Evolutionary conservation across 2,888 invertebrate species (phyloP), one percentile per base, ranked within the genome.

Genomic region (Raillietiella orientalis): DNA sequence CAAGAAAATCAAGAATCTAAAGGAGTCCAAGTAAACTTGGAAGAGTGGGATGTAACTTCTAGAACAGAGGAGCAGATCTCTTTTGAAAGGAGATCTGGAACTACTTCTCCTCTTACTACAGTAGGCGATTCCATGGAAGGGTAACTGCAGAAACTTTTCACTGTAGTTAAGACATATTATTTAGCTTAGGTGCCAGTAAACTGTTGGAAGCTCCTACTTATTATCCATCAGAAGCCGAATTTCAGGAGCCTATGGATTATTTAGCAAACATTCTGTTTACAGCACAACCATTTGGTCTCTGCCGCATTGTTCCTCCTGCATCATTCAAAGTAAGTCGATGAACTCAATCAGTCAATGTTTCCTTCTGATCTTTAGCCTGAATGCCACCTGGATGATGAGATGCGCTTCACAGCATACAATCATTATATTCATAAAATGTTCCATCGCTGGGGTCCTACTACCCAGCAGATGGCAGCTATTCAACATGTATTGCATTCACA

Each of bases 381-480:
- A 33, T 79, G 77, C 38, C 61, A 64, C 35, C 59, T 77, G 1
- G 59, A 64, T 8, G 77, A 82, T 33, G 70, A 72, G 31, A 66
- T 74, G 56, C 49, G 72, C 3, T 84, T 87, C 39, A 66, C 66
- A 0, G 71, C 72, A 0, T 66, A 69, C 33, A 74, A 79, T 45
- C 87, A 87, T 41, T 77, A 79, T 38, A 62, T 84, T 2, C 66
- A 77, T 37, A 69, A 74, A 33, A 62, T 84, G 59, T 55, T 66
- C 36, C 59, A 82, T 16, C 42, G 46, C 29, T 84, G 79, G 79
- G 82, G 84, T 0, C 66, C 72, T 0, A 74, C 69, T 36, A 63
- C 71, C 2, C 62, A 66, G 34, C 71, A 79, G 43, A 53, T 75
- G 41, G 64, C 67, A 42, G 71, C 74, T 5, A 79, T 87, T 25